phyloP scores from a whole-genome alignment of 2,888 invertebrate genomes.

The Lasioglossum pauxillum region DNA sequence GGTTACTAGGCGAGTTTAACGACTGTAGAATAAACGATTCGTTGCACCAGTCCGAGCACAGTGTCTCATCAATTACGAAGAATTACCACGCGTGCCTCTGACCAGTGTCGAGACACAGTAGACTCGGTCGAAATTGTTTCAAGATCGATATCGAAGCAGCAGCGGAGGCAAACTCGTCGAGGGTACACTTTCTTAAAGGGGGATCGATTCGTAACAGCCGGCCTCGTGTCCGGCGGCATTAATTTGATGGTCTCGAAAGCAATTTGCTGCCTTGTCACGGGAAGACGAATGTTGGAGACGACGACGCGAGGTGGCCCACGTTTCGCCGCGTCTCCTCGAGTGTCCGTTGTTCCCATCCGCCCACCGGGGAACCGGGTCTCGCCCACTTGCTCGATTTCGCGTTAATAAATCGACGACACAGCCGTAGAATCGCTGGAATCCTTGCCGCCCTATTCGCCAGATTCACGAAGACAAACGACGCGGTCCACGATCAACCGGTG shows the following conservation, averaged over 20 bases:
- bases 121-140: background rate
- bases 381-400: conserved; percentile 27
- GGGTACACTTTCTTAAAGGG: conserved; percentile 51
- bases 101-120: background rate
- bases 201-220: conserved; percentile 51
- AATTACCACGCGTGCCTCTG: background rate
- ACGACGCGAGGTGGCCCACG: conserved; percentile 46
- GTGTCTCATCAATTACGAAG: background rate
- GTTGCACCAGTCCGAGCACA: background rate
- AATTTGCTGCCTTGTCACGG: conserved; percentile 74
- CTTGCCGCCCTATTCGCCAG: conserved; percentile 4
- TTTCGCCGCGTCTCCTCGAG: conserved; percentile 44
- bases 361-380: conserved; percentile 12
- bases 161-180: background rate
- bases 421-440: conserved; percentile 31
- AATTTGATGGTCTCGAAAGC: conserved; percentile 73
- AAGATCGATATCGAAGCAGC: background rate
- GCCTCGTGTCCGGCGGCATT: conserved; percentile 55
- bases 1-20: background rate
- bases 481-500: background rate
- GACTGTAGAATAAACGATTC: background rate
- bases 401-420: conserved; percentile 60
- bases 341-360: conserved; percentile 23
- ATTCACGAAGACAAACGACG: conserved; percentile 14
- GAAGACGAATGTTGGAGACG: conserved; percentile 71